Evolutionary conservation across 2,113 vertebrate species (phyloP).

Genomic region (Mola mola): DNA sequence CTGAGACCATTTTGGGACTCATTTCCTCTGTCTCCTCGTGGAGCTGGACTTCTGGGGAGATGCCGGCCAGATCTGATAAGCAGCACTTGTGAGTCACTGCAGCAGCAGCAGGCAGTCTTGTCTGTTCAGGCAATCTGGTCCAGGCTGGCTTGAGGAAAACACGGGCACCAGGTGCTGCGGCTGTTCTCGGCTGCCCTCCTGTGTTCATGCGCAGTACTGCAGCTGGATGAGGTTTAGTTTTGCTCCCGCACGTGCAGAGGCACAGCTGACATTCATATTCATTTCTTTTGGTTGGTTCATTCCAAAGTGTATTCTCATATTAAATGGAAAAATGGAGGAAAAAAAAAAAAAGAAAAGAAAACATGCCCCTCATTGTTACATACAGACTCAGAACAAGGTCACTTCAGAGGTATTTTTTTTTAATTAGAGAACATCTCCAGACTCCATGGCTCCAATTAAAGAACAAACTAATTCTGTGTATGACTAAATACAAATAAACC

Average conservation of each 20-base stretch:
- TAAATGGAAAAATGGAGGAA: too few species aligned
- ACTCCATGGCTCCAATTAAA: conserved; percentile 13
- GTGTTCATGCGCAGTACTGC: conserved; percentile 51
- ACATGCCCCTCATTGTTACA: not conserved
- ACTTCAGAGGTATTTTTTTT: conserved; percentile 37
- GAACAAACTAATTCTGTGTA: conserved; percentile 6
- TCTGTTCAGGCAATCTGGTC: too few species aligned
- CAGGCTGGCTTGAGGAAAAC: conserved; percentile 6
- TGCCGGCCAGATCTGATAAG: too few species aligned
- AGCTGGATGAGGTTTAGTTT: not conserved
- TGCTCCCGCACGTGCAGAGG: not conserved
- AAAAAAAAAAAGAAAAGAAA: too few species aligned
- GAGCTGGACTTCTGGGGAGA: too few species aligned
- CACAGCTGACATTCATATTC: not conserved
- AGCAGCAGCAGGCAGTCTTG: too few species aligned
- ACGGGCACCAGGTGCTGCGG: not conserved
- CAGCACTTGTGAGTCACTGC: too few species aligned
- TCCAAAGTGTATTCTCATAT: not conserved
- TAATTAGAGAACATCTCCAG: conserved; percentile 28
- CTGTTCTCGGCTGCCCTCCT: conserved; percentile 57
- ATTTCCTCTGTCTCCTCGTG: too few species aligned
- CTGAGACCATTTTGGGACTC: too few species aligned
- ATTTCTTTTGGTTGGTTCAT: not conserved
- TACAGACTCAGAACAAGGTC: conserved; percentile 1
- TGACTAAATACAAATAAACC: conserved; percentile 19